Percentiles rank a stretch among this genome's conserved stretches.
Conservation (phyloP, 2,113 vertebrate species). For the Calonectris borealis region DNA sequence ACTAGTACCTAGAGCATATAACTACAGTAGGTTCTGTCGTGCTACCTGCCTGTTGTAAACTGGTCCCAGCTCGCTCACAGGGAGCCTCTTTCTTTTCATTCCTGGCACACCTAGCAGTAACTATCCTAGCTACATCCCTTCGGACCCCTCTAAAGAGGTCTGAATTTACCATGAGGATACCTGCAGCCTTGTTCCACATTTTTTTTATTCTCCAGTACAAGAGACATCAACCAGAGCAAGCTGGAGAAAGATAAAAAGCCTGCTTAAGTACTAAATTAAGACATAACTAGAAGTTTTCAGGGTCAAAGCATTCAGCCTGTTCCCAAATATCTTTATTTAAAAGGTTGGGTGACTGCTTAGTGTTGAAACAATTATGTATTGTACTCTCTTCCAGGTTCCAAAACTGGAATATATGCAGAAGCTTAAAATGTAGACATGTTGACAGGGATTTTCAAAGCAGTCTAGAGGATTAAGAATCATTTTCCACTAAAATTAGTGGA, state of each 20-base stretch:
- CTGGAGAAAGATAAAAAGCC: neutral
- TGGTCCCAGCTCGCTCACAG: neutral
- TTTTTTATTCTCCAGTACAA: neutral
- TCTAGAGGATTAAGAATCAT: neutral
- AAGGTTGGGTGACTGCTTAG: neutral
- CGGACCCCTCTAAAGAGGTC: neutral
- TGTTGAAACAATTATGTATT: neutral
- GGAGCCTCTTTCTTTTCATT: neutral
- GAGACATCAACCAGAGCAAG: neutral
- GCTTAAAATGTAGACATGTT: neutral
- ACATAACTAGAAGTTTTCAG: neutral
- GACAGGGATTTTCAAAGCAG: slow-evolving; percentile 9
- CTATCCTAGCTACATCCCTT: neutral
- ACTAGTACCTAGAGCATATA: neutral
- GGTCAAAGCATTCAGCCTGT: neutral
- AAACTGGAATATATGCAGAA: neutral
- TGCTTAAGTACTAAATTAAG: neutral
- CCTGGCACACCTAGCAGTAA: neutral
- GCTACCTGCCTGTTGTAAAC: neutral
- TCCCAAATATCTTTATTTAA: neutral
- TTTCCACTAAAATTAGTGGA: neutral
- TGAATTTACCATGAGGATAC: neutral
- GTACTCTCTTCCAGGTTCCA: neutral
- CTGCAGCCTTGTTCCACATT: neutral
- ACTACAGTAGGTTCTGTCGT: neutral